Base-by-base conservation (phyloP, 1,140 invertebrate genomes). In the Luehdorfia chinensis region DNA sequence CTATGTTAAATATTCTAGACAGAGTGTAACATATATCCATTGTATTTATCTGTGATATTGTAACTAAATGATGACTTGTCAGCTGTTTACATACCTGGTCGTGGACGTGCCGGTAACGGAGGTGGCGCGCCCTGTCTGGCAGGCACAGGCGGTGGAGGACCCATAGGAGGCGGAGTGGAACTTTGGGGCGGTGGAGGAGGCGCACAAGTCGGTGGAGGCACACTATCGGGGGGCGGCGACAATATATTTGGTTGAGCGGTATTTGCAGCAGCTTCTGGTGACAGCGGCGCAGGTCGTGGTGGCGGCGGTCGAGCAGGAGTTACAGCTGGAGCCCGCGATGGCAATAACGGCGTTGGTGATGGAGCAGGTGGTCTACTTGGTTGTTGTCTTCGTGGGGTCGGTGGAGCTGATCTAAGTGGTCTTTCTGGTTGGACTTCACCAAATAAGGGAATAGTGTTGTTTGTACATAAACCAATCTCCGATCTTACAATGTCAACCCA, bases 381-480 rank as follows among this genome's bases (percentile, higher is more conserved):
- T 43, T 87, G 77, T 33, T 76, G 66, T 60, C 60, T 88, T 53
- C 59, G 87, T 56, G 62, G 91, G 50, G 61, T 91, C 19, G 53
- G 89, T 44, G 70, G 88, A 52, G 80, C 87, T 4, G 83, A 86
- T 16, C 83, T 66, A 18, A 84, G 54, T 5, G 77, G 81, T 4
- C 77, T 65, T 23, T 83, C 74, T 13, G 58, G 50, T 44, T 70
- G 68, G 16, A 59, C 67, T 18, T 75, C 87, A 4, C 87, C 87
- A 63, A 89, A 92, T 14, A 97, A 85, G 3, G 95, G 92, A 32
- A 94, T 87, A 2, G 95, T 96, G 59, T 96, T 96, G 55, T 93
- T 93, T 8, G 92, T 92, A 79, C 94, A 96, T 6, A 96, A 85
- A 33, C 90, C 91, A 57, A 97, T 91, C 87, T 97, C 96, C 36